Evolutionary conservation across 2,888 invertebrate species (phyloP), one percentile per base, ranked within the genome.

Genomic region (Amblyteles armatorius): DNA sequence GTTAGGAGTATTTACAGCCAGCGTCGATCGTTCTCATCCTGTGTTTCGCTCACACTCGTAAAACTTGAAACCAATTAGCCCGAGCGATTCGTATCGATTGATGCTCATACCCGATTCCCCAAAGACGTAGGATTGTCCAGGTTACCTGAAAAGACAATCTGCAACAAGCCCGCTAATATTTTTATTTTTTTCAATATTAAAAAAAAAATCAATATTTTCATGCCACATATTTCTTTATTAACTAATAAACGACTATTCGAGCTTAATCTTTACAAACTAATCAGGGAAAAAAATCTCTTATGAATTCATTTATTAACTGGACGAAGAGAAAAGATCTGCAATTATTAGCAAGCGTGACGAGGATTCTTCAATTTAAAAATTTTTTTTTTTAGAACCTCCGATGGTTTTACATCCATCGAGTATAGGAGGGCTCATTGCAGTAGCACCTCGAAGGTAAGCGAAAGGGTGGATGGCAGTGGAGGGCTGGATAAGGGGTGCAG

Each of bases 51-150:
- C 60, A n/a, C 68, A 67, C 74, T 82, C 82, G 84, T 84, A 82
- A 84, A 84, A 82, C 84, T 82, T 76, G 82, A 71, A 82, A 79
- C 84, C 84, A 84, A 84, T 84, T 82, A 82, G 79, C 78, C 50
- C 69, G 65, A 84, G 82, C 82, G 78, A 84, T 84, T 82, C 79
- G 55, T 81, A 84, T 84, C 78, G 84, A 84, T 78, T 52, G 63
- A 55, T 55, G 36, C 67, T 73, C 40, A 52, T 29, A 19, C 71
- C 13, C 36, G 33, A 55, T 6, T 36, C 36, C 36, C 9, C 77
- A 9, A 29, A 63, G 22, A 44, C 57, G 26, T 3, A 19, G 22
- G 55, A 55, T 55, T 55, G 19, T 55, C 55, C 22, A 22, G 22
- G 55, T 57, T 57, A 26, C 48, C 9, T 6, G 16, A 6, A 55